A percentile compares a stretch with the other conserved stretches of the same genome.
These are phyloP conservation scores for Coccyzus lansbergi DNA, from an alignment of 2,797 vertebrate species.

Conservation along the genomic window DNA sequence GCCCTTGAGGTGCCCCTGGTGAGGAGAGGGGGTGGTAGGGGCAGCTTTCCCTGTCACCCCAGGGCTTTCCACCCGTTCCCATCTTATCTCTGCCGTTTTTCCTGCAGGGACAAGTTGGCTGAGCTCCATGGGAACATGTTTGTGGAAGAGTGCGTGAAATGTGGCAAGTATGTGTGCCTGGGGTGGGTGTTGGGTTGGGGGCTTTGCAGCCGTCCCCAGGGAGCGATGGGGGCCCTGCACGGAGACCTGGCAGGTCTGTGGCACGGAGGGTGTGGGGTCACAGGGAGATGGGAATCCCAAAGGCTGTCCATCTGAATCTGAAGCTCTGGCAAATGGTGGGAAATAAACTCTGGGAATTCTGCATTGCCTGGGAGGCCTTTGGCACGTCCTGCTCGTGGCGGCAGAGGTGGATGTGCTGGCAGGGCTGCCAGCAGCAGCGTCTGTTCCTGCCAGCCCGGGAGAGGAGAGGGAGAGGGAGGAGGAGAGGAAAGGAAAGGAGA, in stretches of 20 bases:
- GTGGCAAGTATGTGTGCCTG: conserved; percentile 86
- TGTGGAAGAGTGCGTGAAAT: conserved; percentile 94
- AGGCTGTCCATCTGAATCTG: neutral
- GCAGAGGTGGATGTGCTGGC: neutral
- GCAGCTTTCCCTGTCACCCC: neutral
- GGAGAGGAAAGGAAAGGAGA: no score
- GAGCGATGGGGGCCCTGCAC: accelerated
- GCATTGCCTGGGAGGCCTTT: neutral
- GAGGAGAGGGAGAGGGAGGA: neutral
- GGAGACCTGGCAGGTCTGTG: neutral
- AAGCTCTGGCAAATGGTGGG: neutral
- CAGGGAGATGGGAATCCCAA: neutral
- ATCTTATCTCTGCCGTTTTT: neutral
- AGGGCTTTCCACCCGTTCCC: neutral
- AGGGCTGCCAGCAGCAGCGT: neutral
- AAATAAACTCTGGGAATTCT: neutral
- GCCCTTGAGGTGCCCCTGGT: neutral
- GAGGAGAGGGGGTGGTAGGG: neutral
- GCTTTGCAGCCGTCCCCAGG: accelerated
- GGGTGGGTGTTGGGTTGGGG: neutral
- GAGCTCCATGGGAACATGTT: conserved; percentile 99
- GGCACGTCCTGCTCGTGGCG: neutral
- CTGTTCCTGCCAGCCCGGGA: neutral
- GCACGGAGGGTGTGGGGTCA: accelerated
- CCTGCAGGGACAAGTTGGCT: conserved; percentile 86